A percentile compares a stretch with the other conserved stretches of the same genome.
phyloP scores from a whole-genome alignment of 2,888 invertebrate genomes.

The Heliconius aoede region DNA sequence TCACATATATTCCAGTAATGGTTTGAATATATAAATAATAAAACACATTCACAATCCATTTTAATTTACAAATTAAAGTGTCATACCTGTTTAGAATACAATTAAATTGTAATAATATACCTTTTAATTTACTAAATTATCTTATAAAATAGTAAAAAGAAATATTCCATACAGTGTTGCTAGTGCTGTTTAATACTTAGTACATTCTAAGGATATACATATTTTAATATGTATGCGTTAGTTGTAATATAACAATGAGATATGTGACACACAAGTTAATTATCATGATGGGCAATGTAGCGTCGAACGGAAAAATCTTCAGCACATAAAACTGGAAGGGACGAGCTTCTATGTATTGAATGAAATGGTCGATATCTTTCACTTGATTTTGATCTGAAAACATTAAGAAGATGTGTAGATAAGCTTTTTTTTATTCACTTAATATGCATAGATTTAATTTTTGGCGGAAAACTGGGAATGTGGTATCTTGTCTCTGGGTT shows the following conservation, averaged over 20 bases:
- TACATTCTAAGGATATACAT: not conserved
- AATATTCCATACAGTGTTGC: too few relatives aligned
- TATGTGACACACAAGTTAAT: constrained; percentile 43
- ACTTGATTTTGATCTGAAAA: constrained; percentile 33
- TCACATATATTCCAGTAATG: too few relatives aligned
- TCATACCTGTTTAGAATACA: too few relatives aligned
- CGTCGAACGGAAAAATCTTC: constrained; percentile 41
- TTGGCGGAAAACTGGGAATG: not conserved
- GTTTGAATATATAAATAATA: too few relatives aligned
- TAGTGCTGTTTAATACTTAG: too few relatives aligned
- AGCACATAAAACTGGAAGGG: constrained; percentile 42
- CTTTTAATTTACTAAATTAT: too few relatives aligned
- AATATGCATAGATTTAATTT: not conserved
- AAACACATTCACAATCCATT: too few relatives aligned
- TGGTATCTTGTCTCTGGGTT: too few relatives aligned
- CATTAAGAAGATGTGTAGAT: not conserved
- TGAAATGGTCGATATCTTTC: constrained; percentile 32
- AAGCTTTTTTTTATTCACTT: not conserved
- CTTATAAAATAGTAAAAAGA: too few relatives aligned
- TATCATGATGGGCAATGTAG: constrained; percentile 33
- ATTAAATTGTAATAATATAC: too few relatives aligned
- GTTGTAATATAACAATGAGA: constrained; percentile 45
- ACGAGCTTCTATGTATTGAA: constrained; percentile 39
- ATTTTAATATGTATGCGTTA: constrained; percentile 36
- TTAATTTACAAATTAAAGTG: too few relatives aligned